These are phyloP conservation scores for Hymenochirus boettgeri DNA, from an alignment of 2,113 vertebrate genomes.

Conservation along the genomic window DNA sequence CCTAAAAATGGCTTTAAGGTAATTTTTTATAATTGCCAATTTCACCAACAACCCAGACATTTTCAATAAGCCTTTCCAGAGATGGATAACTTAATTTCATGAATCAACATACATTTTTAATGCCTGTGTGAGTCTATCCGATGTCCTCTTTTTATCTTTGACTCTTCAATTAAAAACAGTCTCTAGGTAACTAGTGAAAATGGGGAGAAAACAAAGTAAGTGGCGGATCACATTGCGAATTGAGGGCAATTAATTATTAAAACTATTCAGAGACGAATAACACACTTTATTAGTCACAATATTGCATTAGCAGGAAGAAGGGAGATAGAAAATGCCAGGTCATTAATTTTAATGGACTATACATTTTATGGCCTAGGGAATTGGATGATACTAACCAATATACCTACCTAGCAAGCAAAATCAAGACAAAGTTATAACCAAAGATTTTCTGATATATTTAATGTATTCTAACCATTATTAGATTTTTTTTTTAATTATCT, in stretches of 20 bases:
- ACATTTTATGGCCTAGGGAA: slow-evolving; percentile 29
- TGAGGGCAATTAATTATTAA: slow-evolving; percentile 28
- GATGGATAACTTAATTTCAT: background rate
- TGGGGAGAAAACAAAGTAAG: background rate
- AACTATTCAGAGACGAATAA: slow-evolving; percentile 27
- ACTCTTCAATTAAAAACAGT: slow-evolving; percentile 26
- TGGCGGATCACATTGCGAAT: background rate
- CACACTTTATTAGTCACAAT: slow-evolving; percentile 31
- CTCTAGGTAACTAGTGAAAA: background rate
- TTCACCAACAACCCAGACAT: background rate
- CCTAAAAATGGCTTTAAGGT: slow-evolving; percentile 1
- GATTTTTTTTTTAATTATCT: too few relatives aligned
- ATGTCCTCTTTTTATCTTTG: slow-evolving; percentile 12
- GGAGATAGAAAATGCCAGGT: slow-evolving; percentile 11
- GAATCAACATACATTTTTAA: slow-evolving; percentile 16
- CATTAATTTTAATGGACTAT: slow-evolving; percentile 38
- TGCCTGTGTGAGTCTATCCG: slow-evolving; percentile 1
- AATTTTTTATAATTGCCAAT: slow-evolving; percentile 3
- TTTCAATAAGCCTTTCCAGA: slow-evolving; percentile 15
- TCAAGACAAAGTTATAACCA: too few relatives aligned
- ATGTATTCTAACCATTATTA: too few relatives aligned
- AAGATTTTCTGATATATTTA: too few relatives aligned
- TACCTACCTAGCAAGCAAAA: background rate
- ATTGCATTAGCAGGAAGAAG: slow-evolving; percentile 22
- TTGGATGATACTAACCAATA: slow-evolving; percentile 9